phyloP scores from a whole-genome alignment of 2,113 vertebrate species.

The Callocephalon fimbriatum region DNA sequence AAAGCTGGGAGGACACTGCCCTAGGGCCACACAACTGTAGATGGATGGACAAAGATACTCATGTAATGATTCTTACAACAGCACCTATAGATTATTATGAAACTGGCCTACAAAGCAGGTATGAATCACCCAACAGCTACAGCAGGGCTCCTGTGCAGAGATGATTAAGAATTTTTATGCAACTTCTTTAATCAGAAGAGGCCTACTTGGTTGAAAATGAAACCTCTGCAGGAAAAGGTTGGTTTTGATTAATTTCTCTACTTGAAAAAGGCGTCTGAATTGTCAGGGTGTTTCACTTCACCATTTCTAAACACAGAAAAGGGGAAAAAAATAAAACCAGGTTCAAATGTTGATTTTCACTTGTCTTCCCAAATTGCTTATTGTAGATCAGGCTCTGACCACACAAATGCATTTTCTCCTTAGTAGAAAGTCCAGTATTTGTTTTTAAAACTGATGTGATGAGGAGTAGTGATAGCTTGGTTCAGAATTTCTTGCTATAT shows the following conservation, averaged over 20 bases:
- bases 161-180: slow-evolving; percentile 40
- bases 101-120: neutral
- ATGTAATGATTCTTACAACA: neutral
- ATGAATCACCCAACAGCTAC: slow-evolving; percentile 3
- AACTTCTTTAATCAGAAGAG: slow-evolving; percentile 58
- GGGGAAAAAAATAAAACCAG: neutral
- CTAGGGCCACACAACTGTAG: fast-evolving
- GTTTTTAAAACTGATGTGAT: neutral
- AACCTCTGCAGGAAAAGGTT: slow-evolving; percentile 60
- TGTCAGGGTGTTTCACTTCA: slow-evolving; percentile 20
- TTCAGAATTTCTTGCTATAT: neutral
- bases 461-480: neutral
- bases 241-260: slow-evolving; percentile 66
- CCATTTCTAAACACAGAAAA: slow-evolving; percentile 22
- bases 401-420: neutral
- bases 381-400: neutral
- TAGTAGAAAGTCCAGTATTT: neutral
- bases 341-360: neutral
- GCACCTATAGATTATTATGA: neutral
- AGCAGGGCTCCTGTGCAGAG: slow-evolving; percentile 6
- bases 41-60: neutral
- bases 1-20: neutral
- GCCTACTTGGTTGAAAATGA: slow-evolving; percentile 59
- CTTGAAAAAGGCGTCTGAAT: slow-evolving; percentile 23
- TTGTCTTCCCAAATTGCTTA: neutral